Conservation (phyloP, 2,113 vertebrate genomes). For the Forbesichthys agassizii region DNA sequence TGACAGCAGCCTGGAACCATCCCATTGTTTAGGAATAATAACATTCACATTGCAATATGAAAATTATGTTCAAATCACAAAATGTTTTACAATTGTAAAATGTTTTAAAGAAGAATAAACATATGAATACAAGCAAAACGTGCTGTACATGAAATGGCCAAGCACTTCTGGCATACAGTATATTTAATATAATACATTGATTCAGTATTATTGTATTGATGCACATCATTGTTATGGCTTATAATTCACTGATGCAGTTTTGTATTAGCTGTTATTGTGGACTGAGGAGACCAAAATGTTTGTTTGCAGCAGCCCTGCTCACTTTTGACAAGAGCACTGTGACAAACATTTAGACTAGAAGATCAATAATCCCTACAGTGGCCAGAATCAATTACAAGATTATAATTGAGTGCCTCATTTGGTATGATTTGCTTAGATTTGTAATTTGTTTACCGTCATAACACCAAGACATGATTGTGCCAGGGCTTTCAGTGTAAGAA, state of each 20-base stretch:
- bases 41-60: slow-evolving; percentile 25
- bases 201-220: too few relatives aligned
- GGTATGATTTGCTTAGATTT: slow-evolving; percentile 61
- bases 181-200: neutral
- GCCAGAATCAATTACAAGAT: slow-evolving; percentile 75
- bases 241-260: slow-evolving; percentile 15
- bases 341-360: slow-evolving; percentile 69
- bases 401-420: slow-evolving; percentile 74
- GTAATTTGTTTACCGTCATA: slow-evolving; percentile 71
- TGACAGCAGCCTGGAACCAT: slow-evolving; percentile 72
- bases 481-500: slow-evolving; percentile 57
- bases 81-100: slow-evolving; percentile 25
- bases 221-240: slow-evolving; percentile 17
- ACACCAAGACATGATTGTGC: slow-evolving; percentile 59
- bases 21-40: slow-evolving; percentile 65
- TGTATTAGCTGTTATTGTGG: slow-evolving; percentile 30
- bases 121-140: slow-evolving; percentile 5
- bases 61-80: slow-evolving; percentile 41
- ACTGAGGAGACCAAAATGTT: slow-evolving; percentile 25
- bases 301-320: slow-evolving; percentile 47
- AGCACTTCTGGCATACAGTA: neutral
- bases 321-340: slow-evolving; percentile 57
- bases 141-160: neutral
- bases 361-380: slow-evolving; percentile 66
- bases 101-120: neutral